These are phyloP conservation scores for Diaphora mendica DNA, from an alignment of 2,888 invertebrate species.

Conservation along the genomic window DNA sequence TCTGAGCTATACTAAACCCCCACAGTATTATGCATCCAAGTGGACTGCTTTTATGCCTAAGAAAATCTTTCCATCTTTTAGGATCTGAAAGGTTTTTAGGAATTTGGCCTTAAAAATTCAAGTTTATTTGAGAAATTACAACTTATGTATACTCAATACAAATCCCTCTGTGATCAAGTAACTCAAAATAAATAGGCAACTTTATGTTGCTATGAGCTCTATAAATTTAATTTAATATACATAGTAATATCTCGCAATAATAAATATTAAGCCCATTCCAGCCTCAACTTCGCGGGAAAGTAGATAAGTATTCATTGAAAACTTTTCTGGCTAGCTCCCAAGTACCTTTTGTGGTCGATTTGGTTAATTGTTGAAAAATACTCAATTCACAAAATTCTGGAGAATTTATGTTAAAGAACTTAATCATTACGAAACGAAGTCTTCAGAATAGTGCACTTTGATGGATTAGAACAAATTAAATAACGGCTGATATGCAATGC, in stretches of 20 bases:
- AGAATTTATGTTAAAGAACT: constrained; percentile 9
- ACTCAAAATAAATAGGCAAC: not conserved
- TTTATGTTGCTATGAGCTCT: not conserved
- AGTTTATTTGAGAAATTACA: too few species aligned
- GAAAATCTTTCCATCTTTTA: too few species aligned
- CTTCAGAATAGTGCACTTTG: constrained; percentile 9
- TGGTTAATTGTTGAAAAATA: constrained; percentile 37
- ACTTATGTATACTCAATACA: too few species aligned
- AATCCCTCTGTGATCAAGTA: too few species aligned
- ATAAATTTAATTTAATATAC: constrained; percentile 18
- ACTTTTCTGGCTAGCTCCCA: constrained; percentile 29
- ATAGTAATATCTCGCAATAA: constrained; percentile 17
- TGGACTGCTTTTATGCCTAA: too few species aligned
- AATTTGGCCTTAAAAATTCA: too few species aligned
- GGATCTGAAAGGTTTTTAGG: too few species aligned
- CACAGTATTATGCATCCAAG: too few species aligned
- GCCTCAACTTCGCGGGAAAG: not conserved
- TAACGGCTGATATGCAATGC: not conserved
- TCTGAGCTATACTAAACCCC: too few species aligned
- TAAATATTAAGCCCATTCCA: constrained; percentile 13
- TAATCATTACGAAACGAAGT: constrained; percentile 12
- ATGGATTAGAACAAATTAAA: not conserved
- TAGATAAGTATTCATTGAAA: constrained; percentile 10
- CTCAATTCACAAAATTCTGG: constrained; percentile 19
- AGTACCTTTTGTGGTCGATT: constrained; percentile 25